These are phyloP conservation scores for Tipula confusa DNA, from an alignment of 2,888 invertebrate genomes.

Conservation along the genomic window DNA sequence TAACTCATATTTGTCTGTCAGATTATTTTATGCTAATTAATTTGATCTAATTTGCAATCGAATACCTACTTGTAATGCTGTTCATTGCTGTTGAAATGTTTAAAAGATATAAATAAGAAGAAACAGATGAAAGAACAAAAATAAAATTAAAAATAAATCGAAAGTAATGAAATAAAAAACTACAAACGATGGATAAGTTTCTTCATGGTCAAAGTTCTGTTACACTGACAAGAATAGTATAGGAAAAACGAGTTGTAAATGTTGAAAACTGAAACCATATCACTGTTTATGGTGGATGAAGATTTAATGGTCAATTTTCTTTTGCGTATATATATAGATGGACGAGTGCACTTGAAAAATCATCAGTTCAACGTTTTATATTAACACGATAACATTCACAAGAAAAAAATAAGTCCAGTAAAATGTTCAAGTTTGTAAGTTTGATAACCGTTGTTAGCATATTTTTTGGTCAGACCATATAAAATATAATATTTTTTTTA, in stretches of 20 bases:
- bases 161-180: neutral
- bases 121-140: neutral
- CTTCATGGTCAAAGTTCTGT: neutral
- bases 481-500: neutral
- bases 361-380: constrained; percentile 42
- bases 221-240: neutral
- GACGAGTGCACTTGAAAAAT: neutral
- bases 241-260: neutral
- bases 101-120: neutral
- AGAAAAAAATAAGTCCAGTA: constrained; percentile 36
- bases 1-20: neutral
- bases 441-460: neutral
- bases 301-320: neutral
- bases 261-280: neutral
- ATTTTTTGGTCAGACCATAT: neutral
- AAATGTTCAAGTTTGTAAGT: constrained; percentile 51
- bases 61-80: neutral
- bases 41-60: neutral
- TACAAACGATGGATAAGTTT: neutral
- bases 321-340: neutral
- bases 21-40: neutral
- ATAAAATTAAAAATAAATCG: neutral
- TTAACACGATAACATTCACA: neutral
- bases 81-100: neutral
- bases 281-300: neutral